Conservation (phyloP, 2,113 vertebrate genomes). For the Trochalopteron elliotii region DNA sequence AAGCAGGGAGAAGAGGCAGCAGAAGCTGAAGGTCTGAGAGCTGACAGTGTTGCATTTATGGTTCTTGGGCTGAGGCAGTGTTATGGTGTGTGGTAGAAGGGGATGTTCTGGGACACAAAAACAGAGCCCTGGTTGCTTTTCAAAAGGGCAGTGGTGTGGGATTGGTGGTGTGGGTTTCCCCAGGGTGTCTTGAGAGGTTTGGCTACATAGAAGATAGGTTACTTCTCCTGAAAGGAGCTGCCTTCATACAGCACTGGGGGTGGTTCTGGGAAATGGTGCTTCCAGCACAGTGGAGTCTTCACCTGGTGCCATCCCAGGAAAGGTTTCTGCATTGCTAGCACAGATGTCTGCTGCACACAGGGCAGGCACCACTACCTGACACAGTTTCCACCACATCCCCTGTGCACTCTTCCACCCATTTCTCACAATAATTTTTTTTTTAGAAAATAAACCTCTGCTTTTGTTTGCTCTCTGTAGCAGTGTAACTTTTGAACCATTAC, state of each 20-base stretch:
- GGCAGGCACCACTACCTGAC: background rate
- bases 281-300: background rate
- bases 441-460: constrained; percentile 30
- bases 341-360: background rate
- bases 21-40: background rate
- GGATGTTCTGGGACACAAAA: background rate
- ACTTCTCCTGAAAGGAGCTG: background rate
- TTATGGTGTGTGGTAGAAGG: background rate
- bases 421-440: background rate
- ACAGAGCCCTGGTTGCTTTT: background rate
- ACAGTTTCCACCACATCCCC: background rate
- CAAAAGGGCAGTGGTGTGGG: background rate
- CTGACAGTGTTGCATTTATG: background rate
- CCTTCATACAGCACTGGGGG: background rate
- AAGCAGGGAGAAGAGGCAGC: background rate
- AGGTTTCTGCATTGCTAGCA: constrained; percentile 2
- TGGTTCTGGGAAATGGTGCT: background rate
- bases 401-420: background rate
- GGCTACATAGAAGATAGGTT: background rate
- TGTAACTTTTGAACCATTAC: constrained; percentile 36
- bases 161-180: background rate
- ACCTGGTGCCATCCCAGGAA: background rate
- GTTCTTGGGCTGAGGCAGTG: background rate
- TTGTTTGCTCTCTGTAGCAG: constrained; percentile 54
- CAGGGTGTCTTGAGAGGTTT: background rate